Base-by-base conservation (phyloP, 2,888 invertebrate species). In the Campoplex nolae region DNA sequence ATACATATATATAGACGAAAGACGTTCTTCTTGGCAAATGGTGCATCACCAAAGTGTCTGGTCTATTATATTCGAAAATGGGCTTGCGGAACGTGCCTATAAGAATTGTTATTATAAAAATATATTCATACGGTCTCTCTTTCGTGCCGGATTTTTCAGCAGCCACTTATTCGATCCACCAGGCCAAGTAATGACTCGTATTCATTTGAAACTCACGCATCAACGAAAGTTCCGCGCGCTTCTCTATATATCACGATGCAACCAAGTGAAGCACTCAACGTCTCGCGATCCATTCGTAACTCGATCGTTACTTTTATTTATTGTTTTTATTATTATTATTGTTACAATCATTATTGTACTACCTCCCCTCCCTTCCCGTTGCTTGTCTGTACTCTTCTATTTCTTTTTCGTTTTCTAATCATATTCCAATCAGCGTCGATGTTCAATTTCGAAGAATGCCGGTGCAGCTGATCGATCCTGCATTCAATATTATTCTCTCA, bases 21-120 rank as follows among this genome's bases (percentile, higher is more conserved):
- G 58, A 77, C 87, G 91, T 89, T 89, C 92, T 86, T 89, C 88
- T 91, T 92, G 88, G 83, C 87, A 92, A 92, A 92, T 92, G 92
- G 91, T 91, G 92, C 92, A 91, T 91, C 89, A 89, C 91, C 87
- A 74, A 89, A 90, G 65, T 80, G 89, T 89, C 90, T 89, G 89
- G 89, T 89, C 90, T 89, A 91, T 91, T 90, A 89, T 89, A 85
- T 89, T 89, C 84, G 88, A 82, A 84, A 74, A 67, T 70, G 38
- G 86, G 81, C 78, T 68, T 70, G 82, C 78, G 71, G 74, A 75
- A 78, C 65, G 79, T 75, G 84, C 6, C 78, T 58, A 48, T 67
- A 51, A 71, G 45, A 28, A 71, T 83, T 45, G 11, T 82, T 83
- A 86, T 74, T 82, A 68, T 67, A 42, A 58, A 45, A 62, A 65